These are phyloP conservation scores for Siniperca knerii DNA, from an alignment of 2,113 vertebrate species.

Conservation along the genomic window DNA sequence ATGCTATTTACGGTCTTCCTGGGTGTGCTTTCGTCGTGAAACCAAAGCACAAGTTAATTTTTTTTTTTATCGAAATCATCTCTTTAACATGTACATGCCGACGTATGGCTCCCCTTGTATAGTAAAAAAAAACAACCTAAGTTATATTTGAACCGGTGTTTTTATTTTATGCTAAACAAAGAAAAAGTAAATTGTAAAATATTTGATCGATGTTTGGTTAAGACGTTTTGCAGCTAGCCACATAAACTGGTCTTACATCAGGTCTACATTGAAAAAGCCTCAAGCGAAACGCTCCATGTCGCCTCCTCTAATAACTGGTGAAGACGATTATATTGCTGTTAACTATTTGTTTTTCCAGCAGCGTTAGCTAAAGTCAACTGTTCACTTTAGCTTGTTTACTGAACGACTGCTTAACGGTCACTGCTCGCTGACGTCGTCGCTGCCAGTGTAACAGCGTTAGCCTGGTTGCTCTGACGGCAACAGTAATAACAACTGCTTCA, in stretches of 20 bases:
- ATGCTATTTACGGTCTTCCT: conserved; percentile 33
- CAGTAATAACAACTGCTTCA: not conserved
- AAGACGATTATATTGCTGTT: not conserved
- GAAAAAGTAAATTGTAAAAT: not conserved
- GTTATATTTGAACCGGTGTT: rapidly evolving
- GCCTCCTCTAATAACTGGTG: not conserved
- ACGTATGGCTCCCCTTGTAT: rapidly evolving
- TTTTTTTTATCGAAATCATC: not conserved
- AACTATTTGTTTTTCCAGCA: not conserved
- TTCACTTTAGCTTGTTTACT: not conserved
- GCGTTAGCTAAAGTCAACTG: not conserved
- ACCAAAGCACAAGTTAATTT: not conserved
- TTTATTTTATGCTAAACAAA: not conserved
- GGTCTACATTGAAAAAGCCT: not conserved
- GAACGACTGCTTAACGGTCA: not conserved
- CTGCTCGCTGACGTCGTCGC: not conserved
- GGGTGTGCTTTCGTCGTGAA: conserved; percentile 22
- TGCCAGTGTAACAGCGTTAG: conserved; percentile 1
- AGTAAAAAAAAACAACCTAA: rapidly evolving
- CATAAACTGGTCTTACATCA: not conserved
- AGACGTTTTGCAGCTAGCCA: not conserved
- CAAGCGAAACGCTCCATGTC: not conserved
- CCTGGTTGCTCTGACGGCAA: not conserved
- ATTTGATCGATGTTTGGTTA: not conserved
- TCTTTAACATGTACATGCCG: not conserved